These are phyloP conservation scores for Psilanteris sp. DNA, from an alignment of 1,140 invertebrate species.

Conservation along the genomic window DNA sequence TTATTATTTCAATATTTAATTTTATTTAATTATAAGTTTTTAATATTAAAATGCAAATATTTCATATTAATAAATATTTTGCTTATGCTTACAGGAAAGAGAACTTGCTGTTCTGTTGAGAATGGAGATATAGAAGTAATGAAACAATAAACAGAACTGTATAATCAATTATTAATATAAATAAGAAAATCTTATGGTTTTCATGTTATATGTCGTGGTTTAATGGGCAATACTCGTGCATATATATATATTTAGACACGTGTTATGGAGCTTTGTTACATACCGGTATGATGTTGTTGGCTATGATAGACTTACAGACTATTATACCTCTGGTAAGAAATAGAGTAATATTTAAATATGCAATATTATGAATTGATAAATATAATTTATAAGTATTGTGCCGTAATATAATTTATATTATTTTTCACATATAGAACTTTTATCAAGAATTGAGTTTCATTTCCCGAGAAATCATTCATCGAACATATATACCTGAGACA, in stretches of 20 bases:
- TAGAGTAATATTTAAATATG: not conserved
- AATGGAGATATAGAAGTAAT: too few relatives aligned
- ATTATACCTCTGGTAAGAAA: slow-evolving; percentile 61
- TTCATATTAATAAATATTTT: not conserved
- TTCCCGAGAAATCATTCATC: not conserved
- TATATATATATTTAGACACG: slow-evolving; percentile 94
- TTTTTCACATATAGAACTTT: too few relatives aligned
- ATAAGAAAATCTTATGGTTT: slow-evolving; percentile 84
- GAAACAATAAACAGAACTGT: too few relatives aligned
- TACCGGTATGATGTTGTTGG: slow-evolving; percentile 91
- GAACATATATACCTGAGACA: not conserved
- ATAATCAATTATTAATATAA: not conserved
- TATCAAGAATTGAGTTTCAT: not conserved
- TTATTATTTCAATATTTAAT: not conserved
- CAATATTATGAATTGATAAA: too few relatives aligned
- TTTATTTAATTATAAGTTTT: too few relatives aligned
- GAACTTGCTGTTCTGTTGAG: slow-evolving; percentile 9
- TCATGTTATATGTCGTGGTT: slow-evolving; percentile 81
- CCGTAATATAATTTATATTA: too few relatives aligned
- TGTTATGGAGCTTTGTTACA: slow-evolving; percentile 91
- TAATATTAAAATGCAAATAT: too few relatives aligned
- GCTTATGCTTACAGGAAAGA: slow-evolving; percentile 11
- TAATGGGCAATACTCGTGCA: slow-evolving; percentile 82
- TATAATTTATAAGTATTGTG: too few relatives aligned
- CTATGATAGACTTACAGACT: slow-evolving; percentile 83